Base-by-base conservation (phyloP, 2,888 invertebrate genomes). In the Coelopa pilipes region DNA sequence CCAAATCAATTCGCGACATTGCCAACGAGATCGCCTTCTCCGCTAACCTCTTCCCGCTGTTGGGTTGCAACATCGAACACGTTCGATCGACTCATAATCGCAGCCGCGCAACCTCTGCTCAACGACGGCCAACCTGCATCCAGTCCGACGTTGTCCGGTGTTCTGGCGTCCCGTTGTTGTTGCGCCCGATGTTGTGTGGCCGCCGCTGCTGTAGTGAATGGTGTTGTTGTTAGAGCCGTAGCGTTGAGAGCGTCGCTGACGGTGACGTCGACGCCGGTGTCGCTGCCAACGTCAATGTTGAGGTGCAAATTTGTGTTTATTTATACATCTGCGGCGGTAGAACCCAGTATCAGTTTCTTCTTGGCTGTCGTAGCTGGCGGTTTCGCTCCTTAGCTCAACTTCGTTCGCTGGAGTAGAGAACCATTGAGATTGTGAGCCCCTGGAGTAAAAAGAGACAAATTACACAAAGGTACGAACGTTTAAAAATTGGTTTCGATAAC, bases 321-420 rank as follows among this genome's bases (percentile, higher is more conserved):
- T 83, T 83, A 83, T 83, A 83, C 83, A 81, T 78, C 83, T 79
- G 81, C 79, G 74, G 78, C 72, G 72, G 78, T 80, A 83, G 83
- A 83, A 83, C 80, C 79, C 79, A 78, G 80, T 83, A 82, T 83
- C 82, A 83, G 83, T 84, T 80, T 83, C 80, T 85, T 84, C 83
- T 85, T 81, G 82, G 83, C 82, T 81, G 80, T 80, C 79, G 81
- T 78, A 79, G 80, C 80, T 73, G 79, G 77, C 79, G 80, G 80
- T 73, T 76, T 72, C 73, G 34, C 45, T 12, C 34, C 34, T 7
- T 34, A 4, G 4, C 34, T 34, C 15, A 69, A 19, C 19, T 49
- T 69, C 34, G 24, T 47, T 7, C 13, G 7, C 19, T 65, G 17
- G 12, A 65, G 65, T 65, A 10, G 17, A 34, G 34, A 34, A 7